phyloP scores from a whole-genome alignment of 1,140 invertebrate genomes.

The Andrena cerasifolii region DNA sequence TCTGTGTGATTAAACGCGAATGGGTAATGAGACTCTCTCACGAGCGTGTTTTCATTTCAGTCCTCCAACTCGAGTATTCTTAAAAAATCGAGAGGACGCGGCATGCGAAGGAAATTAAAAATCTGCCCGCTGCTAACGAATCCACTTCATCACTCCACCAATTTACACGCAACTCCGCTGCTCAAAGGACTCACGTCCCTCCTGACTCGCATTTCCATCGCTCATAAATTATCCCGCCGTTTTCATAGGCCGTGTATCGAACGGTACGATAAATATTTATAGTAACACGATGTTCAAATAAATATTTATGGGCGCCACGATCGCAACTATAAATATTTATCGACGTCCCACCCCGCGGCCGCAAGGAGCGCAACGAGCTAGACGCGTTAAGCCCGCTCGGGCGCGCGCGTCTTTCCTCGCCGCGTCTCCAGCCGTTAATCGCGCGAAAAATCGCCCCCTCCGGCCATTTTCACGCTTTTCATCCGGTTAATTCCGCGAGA shows the following conservation, averaged over 20 bases:
- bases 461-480: neutral
- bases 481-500: neutral
- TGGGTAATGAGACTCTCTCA: too few species aligned
- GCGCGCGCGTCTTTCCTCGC: slow-evolving; percentile 13
- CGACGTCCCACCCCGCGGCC: neutral
- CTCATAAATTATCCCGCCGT: slow-evolving; percentile 44
- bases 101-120: too few species aligned
- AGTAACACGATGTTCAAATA: slow-evolving; percentile 50
- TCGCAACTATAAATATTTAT: slow-evolving; percentile 51
- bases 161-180: slow-evolving; percentile 26
- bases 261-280: slow-evolving; percentile 47
- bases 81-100: too few species aligned
- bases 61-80: too few species aligned
- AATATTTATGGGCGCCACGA: slow-evolving; percentile 43
- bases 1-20: too few species aligned
- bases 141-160: slow-evolving; percentile 18
- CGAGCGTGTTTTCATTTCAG: too few species aligned
- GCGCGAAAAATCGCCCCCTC: neutral
- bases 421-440: neutral
- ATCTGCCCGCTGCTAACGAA: slow-evolving; percentile 1
- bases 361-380: slow-evolving; percentile 2
- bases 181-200: slow-evolving; percentile 10
- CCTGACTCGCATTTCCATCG: slow-evolving; percentile 38
- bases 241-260: slow-evolving; percentile 48
- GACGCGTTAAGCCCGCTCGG: neutral